A percentile compares a stretch with the other conserved stretches of the same genome.
Evolutionary conservation across 2,797 vertebrate species (phyloP).

Genomic region (Clarias platycephalus): DNA sequence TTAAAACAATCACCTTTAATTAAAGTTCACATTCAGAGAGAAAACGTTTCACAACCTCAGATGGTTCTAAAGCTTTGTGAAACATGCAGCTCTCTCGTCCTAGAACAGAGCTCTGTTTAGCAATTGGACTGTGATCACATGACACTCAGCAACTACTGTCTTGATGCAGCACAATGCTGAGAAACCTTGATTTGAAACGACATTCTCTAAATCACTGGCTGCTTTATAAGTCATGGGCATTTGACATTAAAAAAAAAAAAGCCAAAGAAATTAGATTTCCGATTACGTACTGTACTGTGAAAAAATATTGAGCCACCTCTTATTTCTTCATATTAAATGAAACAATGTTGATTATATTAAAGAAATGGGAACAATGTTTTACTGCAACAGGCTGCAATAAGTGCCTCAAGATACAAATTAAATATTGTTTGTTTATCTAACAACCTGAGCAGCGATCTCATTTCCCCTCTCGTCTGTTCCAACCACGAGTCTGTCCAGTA

Average conservation of each 20-base stretch:
- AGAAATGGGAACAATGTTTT: too few relatives aligned
- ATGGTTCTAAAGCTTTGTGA: constrained; percentile 15
- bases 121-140: constrained; percentile 31
- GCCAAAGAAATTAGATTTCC: not conserved
- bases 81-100: not conserved
- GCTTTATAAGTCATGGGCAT: constrained; percentile 1
- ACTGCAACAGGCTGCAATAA: too few relatives aligned
- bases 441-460: too few relatives aligned
- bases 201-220: constrained; percentile 8
- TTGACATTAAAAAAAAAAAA: not conserved
- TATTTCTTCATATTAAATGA: too few relatives aligned
- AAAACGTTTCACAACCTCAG: constrained; percentile 35
- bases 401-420: too few relatives aligned
- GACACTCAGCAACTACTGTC: constrained; percentile 54
- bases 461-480: too few relatives aligned
- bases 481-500: too few relatives aligned
- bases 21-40: constrained; percentile 69
- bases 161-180: constrained; percentile 21
- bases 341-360: too few relatives aligned
- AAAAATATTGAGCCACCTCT: too few relatives aligned
- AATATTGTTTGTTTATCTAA: too few relatives aligned
- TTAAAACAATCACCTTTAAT: constrained; percentile 82
- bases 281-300: too few relatives aligned
- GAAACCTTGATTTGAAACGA: not conserved
- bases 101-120: not conserved